phyloP scores from a whole-genome alignment of 64 coral and sea anemone genomes.

The Trachythela sp. region DNA sequence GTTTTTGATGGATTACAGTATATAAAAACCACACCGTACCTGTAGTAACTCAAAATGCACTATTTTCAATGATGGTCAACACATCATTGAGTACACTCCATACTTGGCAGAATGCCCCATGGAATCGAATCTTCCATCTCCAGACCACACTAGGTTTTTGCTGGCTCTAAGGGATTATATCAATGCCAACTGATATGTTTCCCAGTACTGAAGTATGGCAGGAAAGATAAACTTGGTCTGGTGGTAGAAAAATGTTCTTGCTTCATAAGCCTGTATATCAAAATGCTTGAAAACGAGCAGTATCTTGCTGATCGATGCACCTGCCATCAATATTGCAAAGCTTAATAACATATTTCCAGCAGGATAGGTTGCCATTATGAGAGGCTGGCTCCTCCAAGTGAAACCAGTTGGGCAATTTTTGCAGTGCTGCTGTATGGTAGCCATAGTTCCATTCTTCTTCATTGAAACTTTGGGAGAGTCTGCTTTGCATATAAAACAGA shows the following conservation, averaged over 20 bases:
- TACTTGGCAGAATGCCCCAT: neutral
- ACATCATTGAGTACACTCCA: no score
- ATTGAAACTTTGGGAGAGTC: neutral
- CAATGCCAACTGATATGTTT: neutral
- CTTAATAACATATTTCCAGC: neutral
- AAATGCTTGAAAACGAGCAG: neutral
- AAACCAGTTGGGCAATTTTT: neutral
- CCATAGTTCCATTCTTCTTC: neutral
- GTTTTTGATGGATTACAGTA: no score
- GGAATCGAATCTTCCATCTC: neutral
- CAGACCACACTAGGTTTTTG: neutral
- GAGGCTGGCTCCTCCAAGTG: slow-evolving; percentile 2
- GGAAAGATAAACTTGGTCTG: neutral
- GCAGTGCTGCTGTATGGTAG: neutral
- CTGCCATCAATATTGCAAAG: neutral
- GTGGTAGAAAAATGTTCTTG: neutral
- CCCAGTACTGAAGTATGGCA: neutral
- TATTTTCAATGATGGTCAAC: no score
- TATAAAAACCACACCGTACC: no score
- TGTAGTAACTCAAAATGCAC: no score
- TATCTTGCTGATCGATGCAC: neutral
- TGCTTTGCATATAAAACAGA: neutral
- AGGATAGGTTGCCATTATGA: neutral
- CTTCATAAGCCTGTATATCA: neutral
- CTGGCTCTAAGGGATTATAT: neutral